A percentile compares a stretch with the other conserved stretches of the same genome.
These are phyloP conservation scores for Glomeris maerens DNA, from an alignment of 1,140 invertebrate genomes.

Conservation along the genomic window DNA sequence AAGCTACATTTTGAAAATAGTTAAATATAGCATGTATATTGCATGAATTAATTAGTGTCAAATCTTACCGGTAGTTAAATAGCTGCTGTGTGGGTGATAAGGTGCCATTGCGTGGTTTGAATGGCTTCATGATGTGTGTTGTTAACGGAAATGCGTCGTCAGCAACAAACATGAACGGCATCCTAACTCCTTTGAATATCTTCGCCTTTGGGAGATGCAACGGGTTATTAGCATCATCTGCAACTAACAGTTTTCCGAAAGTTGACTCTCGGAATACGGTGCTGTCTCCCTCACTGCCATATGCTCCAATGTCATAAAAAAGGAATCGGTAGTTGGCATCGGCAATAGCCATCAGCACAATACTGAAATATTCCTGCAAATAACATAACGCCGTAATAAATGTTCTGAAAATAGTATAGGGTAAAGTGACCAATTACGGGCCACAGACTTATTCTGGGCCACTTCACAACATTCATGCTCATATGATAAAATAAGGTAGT, in stretches of 20 bases:
- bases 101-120: neutral
- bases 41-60: neutral
- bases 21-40: slow-evolving; percentile 11
- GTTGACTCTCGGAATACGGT: slow-evolving; percentile 4
- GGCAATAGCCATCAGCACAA: slow-evolving; percentile 16
- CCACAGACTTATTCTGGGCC: too few relatives aligned
- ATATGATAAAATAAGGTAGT: too few relatives aligned
- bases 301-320: slow-evolving; percentile 14
- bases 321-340: slow-evolving; percentile 19
- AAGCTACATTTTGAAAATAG: slow-evolving; percentile 36
- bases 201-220: neutral
- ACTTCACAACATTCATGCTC: too few relatives aligned
- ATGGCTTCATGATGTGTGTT: slow-evolving; percentile 20
- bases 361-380: slow-evolving; percentile 12
- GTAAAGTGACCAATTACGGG: too few relatives aligned
- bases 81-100: neutral
- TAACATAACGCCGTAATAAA: too few relatives aligned
- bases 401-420: too few relatives aligned
- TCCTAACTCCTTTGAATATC: neutral
- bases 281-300: slow-evolving; percentile 11
- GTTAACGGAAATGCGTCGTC: slow-evolving; percentile 23
- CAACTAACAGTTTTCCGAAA: slow-evolving; percentile 5
- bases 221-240: neutral
- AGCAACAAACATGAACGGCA: slow-evolving; percentile 15
- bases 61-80: slow-evolving; percentile 20